phyloP scores from a whole-genome alignment of 2,797 vertebrate genomes.

The Sebastolobus altivelis region DNA sequence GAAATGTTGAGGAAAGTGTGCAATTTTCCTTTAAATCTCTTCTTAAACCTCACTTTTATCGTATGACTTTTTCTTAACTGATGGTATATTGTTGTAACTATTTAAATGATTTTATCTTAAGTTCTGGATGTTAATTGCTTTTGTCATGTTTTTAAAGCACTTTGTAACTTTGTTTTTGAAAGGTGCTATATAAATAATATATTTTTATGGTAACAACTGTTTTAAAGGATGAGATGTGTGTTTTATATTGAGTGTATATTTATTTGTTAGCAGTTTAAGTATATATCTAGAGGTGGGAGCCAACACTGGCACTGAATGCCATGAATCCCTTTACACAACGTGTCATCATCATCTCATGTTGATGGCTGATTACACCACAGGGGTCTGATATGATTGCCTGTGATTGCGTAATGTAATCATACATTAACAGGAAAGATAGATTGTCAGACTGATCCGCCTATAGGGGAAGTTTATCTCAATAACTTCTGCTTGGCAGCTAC shows the following conservation, averaged over 20 bases:
- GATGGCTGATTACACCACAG: constrained; percentile 16
- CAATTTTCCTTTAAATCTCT: background rate
- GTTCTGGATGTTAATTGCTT: no score
- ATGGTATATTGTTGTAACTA: no score
- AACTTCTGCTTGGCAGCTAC: background rate
- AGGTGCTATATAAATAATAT: no score
- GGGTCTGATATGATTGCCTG: constrained; percentile 19
- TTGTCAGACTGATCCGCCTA: background rate
- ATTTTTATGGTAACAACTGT: background rate
- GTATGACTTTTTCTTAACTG: no score
- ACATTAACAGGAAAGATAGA: background rate
- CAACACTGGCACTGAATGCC: background rate
- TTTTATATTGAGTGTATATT: background rate
- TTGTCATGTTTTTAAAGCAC: no score
- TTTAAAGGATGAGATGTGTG: background rate
- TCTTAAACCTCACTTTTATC: no score
- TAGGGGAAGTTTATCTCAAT: background rate
- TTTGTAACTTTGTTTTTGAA: no score
- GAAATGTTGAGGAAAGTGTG: background rate
- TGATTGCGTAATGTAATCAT: constrained; percentile 29
- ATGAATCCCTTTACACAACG: background rate
- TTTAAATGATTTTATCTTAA: no score
- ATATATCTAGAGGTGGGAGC: background rate
- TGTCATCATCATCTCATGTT: background rate
- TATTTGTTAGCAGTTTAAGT: background rate